phyloP scores from a whole-genome alignment of 2,888 invertebrate species.

The Marronus borbonicus region DNA sequence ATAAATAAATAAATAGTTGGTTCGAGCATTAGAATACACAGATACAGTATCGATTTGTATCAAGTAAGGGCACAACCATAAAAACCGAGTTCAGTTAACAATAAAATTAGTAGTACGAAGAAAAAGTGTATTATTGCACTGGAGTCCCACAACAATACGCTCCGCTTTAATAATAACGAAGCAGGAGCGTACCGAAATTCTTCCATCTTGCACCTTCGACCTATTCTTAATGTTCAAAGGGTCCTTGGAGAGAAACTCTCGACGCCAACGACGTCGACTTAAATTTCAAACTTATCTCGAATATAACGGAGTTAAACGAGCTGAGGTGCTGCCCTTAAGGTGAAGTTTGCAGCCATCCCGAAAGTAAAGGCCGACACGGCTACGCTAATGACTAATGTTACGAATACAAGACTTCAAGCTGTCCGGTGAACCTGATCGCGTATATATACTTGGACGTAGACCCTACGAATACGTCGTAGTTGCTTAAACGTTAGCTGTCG shows the following conservation, averaged over 20 bases:
- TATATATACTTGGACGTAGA: neutral
- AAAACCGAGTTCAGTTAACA: no score
- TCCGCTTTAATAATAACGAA: no score
- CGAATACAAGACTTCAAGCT: slow-evolving; percentile 19
- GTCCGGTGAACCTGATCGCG: slow-evolving; percentile 14
- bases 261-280: neutral
- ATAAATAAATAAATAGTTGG: no score
- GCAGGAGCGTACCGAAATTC: neutral
- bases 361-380: slow-evolving; percentile 3
- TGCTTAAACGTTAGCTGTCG: neutral
- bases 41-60: no score
- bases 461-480: neutral
- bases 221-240: slow-evolving; percentile 3
- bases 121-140: no score
- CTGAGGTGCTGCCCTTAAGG: neutral
- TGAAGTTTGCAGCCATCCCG: slow-evolving; percentile 13
- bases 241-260: neutral
- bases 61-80: no score
- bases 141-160: no score
- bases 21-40: no score
- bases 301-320: slow-evolving; percentile 1
- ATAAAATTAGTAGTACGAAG: no score
- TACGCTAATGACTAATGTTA: slow-evolving; percentile 17
- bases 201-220: neutral
- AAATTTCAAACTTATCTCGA: neutral